Evolutionary conservation across 2,113 vertebrate genomes (phyloP).

Genomic region (Barnardius zonarius): DNA sequence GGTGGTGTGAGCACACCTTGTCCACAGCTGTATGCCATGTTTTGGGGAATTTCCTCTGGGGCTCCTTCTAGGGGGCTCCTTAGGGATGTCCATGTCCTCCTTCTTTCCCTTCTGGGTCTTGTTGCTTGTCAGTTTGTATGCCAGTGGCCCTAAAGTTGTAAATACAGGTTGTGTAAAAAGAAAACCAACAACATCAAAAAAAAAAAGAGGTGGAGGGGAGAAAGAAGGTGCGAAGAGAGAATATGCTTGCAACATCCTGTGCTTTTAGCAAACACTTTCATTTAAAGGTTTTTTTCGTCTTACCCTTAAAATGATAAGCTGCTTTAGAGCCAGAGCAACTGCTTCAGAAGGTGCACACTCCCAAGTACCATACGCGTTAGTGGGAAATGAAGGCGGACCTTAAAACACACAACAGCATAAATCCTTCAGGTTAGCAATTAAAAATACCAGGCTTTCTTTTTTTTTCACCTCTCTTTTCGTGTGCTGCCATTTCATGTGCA

Average conservation of each 20-base stretch:
- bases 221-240: neutral
- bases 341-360: neutral
- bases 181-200: neutral
- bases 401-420: neutral
- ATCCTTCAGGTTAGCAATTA: neutral
- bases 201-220: neutral
- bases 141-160: neutral
- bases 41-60: neutral
- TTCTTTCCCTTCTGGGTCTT: neutral
- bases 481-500: rapidly evolving
- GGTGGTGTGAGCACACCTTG: rapidly evolving
- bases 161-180: neutral
- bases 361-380: rapidly evolving
- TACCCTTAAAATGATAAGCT: neutral
- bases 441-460: neutral
- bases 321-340: neutral
- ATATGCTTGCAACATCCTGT: neutral
- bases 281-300: neutral
- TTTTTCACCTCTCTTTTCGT: neutral
- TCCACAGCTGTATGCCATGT: neutral
- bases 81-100: rapidly evolving
- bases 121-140: neutral
- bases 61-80: neutral
- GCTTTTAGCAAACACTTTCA: neutral
- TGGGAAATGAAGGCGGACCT: neutral